Percentiles rank a stretch among this genome's conserved stretches.
Conservation (phyloP, 2,113 vertebrate species). For the Ailurus styani region DNA sequence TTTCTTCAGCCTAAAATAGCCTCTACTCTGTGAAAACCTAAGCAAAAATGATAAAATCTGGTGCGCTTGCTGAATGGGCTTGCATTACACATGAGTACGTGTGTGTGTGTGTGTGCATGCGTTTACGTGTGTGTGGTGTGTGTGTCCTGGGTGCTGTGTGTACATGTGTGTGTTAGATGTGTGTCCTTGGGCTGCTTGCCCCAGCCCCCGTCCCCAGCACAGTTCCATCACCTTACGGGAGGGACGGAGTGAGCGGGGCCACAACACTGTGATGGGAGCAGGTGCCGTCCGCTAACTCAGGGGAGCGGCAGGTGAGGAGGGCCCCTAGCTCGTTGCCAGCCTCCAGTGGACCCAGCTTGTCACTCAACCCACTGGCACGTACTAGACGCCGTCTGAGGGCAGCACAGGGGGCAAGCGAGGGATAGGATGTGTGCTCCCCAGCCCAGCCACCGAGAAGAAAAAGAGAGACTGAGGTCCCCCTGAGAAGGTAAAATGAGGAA, state of each 20-base stretch:
- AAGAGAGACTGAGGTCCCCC: too few species aligned
- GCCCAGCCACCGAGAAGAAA: background rate
- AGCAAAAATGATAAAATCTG: background rate
- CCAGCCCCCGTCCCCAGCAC: background rate
- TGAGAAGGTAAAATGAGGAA: background rate
- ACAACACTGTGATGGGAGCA: rapidly evolving
- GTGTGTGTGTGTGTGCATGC: background rate
- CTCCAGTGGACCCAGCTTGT: rapidly evolving
- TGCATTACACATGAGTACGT: background rate
- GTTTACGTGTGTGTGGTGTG: too few species aligned
- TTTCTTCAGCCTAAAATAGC: background rate
- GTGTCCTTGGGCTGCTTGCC: background rate
- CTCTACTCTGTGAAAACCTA: background rate
- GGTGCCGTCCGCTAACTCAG: rapidly evolving
- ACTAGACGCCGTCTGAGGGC: background rate
- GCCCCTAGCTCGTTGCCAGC: background rate
- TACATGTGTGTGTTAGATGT: background rate
- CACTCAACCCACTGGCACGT: background rate
- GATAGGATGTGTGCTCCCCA: background rate
- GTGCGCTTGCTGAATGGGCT: background rate
- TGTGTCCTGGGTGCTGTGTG: background rate
- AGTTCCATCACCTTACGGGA: background rate
- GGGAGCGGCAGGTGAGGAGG: rapidly evolving
- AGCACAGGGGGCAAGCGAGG: rapidly evolving
- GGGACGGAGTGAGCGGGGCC: rapidly evolving